phyloP scores from a whole-genome alignment of 2,113 vertebrate genomes.

The Equus quagga region DNA sequence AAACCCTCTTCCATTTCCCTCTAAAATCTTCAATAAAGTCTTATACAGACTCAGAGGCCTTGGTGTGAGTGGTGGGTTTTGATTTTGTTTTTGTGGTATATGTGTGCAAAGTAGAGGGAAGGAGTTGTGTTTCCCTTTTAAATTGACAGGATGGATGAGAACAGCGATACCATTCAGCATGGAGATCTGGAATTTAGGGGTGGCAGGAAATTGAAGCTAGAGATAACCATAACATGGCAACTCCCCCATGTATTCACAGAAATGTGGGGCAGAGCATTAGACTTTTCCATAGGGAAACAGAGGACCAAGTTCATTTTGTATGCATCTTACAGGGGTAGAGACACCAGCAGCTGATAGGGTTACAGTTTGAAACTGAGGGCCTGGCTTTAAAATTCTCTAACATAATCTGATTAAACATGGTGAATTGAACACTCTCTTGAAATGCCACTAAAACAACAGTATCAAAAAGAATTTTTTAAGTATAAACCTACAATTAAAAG shows the following conservation, averaged over 20 bases:
- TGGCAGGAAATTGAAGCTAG: background rate
- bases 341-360: background rate
- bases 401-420: background rate
- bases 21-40: background rate
- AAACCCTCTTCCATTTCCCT: background rate
- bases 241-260: background rate
- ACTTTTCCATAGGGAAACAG: background rate
- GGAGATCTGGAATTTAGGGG: background rate
- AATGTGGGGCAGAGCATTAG: background rate
- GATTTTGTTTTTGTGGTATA: background rate
- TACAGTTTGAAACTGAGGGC: background rate
- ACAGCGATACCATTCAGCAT: background rate
- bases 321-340: background rate
- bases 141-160: background rate
- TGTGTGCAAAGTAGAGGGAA: background rate
- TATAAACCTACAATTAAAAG: background rate
- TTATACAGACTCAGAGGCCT: background rate
- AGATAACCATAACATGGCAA: background rate
- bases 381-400: background rate
- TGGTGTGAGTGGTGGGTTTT: constrained; percentile 3
- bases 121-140: background rate
- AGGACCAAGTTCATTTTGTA: background rate
- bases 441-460: background rate
- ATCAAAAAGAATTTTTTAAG: background rate
- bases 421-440: background rate